phyloP scores from a whole-genome alignment of 2,797 vertebrate species.

The Chiloscyllium punctatum region DNA sequence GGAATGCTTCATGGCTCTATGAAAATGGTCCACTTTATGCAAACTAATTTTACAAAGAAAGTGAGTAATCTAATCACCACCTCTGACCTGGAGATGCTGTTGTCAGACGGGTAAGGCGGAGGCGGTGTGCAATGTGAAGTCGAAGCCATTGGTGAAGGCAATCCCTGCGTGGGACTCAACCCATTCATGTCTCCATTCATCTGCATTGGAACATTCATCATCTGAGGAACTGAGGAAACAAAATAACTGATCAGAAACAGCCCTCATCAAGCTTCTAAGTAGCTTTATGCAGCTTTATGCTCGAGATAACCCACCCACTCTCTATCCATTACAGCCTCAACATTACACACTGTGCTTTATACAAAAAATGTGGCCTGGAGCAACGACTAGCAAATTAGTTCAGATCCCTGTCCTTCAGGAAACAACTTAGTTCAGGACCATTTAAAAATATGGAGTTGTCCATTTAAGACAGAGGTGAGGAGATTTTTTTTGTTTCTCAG shows the following conservation, averaged over 20 bases:
- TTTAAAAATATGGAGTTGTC: not conserved
- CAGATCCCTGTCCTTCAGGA: not conserved
- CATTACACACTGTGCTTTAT: not conserved
- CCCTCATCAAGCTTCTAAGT: not conserved
- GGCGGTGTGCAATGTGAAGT: conserved; percentile 95
- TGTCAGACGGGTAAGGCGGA: conserved; percentile 97
- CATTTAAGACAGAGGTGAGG: too few species aligned
- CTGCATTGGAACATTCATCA: conserved; percentile 93
- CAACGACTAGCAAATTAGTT: not conserved
- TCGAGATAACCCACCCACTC: not conserved
- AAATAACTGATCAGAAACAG: conserved; percentile 43
- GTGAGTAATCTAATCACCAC: conserved; percentile 24
- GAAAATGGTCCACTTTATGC: not conserved
- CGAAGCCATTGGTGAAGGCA: conserved; percentile 90
- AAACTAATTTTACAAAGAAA: not conserved
- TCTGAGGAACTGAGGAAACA: conserved; percentile 80
- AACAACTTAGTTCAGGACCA: not conserved
- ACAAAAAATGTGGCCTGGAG: not conserved
- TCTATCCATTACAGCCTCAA: not conserved
- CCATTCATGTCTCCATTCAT: conserved; percentile 94
- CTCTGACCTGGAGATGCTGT: conserved; percentile 96
- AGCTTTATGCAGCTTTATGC: not conserved
- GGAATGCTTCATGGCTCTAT: too few species aligned
- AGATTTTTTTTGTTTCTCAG: too few species aligned
- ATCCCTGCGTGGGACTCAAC: conserved; percentile 86